Base-by-base conservation (phyloP, 1,140 invertebrate species). In the Papilio xuthus region DNA sequence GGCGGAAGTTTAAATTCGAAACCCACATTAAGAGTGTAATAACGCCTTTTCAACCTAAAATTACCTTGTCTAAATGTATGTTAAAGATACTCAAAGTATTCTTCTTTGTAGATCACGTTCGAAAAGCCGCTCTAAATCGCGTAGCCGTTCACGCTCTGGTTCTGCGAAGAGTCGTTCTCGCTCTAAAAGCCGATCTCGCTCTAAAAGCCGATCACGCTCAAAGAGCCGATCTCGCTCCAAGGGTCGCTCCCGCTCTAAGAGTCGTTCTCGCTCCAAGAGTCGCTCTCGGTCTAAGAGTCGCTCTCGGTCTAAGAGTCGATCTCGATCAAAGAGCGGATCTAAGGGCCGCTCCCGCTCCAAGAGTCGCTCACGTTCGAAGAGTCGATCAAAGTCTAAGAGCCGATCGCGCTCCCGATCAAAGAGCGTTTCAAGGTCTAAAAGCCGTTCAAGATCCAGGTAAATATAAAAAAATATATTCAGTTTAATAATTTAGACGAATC, bases 101-200 rank as follows among this genome's bases (percentile, higher is more conserved):
- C 20, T 80, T 53, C 67, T 77, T 72, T 84, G 53, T 76, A 86
- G 87, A 50, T 90, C 85, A 12, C 77, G 88, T 37, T 94, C 94
- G 15, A 92, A 89, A 79, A 92, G 89, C 71, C 83, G 91, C 82
- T 92, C 90, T 23, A 86, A 90, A 79, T 93, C 92, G 0, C 84
- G 88, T 28, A 88, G 86, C 70, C 85, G 87, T 10, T 93, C 92
- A 8, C 89, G 86, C 15, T 94, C 92, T 3, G 86, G 91, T 9
- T 90, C 88, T 32, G 85, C 92, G 13, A 92, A 89, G 74, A 91
- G 90, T 60, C 86, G 92, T 82, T 90, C 89, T 28, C 82, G 87
- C n/a, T 90, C 88, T 7, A 89, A 83, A 42, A 86, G 83, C 37
- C 74, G 82, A 0, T 90, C 89, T 8, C 86, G 83, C 42, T 93